Percentiles rank a stretch among this genome's conserved stretches.
Conservation (phyloP, 1,140 invertebrate genomes). For the Archegozetes longisetosus region DNA sequence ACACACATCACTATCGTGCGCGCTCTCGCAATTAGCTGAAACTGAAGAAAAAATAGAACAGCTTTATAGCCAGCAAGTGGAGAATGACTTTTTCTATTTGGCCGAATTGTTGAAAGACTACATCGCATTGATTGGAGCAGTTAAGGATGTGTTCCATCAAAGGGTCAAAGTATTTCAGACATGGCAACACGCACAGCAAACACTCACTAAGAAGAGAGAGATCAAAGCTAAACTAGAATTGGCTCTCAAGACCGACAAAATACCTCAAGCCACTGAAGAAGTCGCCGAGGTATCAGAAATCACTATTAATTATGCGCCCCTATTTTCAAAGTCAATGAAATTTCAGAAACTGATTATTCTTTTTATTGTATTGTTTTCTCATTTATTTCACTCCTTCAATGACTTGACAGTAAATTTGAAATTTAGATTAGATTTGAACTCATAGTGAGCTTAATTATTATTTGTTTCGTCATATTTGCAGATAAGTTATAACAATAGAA, state of each 20-base stretch:
- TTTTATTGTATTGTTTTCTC: too few species aligned
- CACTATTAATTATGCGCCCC: background rate
- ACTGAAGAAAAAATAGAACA: constrained; percentile 78
- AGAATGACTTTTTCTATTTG: constrained; percentile 83
- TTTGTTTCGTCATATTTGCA: too few species aligned
- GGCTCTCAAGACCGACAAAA: constrained; percentile 67
- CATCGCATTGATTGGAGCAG: constrained; percentile 72
- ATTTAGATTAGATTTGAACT: too few species aligned
- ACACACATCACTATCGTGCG: constrained; percentile 76
- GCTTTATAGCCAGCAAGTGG: constrained; percentile 74
- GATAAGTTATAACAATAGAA: too few species aligned
- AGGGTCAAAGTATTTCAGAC: constrained; percentile 93
- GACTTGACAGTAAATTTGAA: too few species aligned
- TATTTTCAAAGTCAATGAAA: constrained; percentile 8
- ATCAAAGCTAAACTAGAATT: constrained; percentile 80
- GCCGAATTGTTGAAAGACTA: constrained; percentile 92
- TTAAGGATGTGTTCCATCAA: constrained; percentile 96
- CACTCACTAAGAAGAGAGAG: constrained; percentile 84
- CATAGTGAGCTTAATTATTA: too few species aligned
- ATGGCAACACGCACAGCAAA: constrained; percentile 92
- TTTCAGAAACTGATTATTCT: too few species aligned
- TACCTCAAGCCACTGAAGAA: constrained; percentile 71
- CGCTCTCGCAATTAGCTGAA: constrained; percentile 80
- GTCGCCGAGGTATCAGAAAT: constrained; percentile 57
- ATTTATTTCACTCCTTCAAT: too few species aligned